phyloP scores from a whole-genome alignment of 2,888 invertebrate genomes.

The Netelia inedita region DNA sequence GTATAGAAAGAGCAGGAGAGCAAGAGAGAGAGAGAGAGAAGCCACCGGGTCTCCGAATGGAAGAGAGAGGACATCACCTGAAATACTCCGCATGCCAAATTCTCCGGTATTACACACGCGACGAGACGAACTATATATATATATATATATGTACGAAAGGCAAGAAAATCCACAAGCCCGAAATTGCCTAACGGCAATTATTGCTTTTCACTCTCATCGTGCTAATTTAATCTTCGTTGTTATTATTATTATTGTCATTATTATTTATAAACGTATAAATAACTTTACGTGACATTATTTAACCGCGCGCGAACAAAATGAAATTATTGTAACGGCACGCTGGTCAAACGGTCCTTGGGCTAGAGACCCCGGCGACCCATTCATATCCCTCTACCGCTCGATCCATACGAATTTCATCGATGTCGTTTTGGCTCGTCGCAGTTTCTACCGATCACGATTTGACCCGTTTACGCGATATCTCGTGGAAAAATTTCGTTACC shows the following conservation, averaged over 20 bases:
- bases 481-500: background rate
- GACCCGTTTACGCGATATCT: background rate
- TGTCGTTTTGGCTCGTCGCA: no score
- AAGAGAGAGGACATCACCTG: conserved; percentile 54
- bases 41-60: conserved; percentile 10
- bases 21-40: background rate
- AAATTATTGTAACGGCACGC: background rate
- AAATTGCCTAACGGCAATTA: conserved; percentile 14
- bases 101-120: conserved; percentile 31
- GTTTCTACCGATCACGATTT: background rate
- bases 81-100: conserved; percentile 62
- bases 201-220: conserved; percentile 5
- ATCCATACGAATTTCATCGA: no score
- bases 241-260: background rate
- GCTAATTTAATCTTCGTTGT: conserved; percentile 6
- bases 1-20: no score
- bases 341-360: background rate
- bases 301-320: background rate
- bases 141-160: background rate
- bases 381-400: no score
- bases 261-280: no score
- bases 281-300: no score
- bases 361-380: no score
- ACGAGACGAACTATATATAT: conserved; percentile 6
- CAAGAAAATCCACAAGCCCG: conserved; percentile 44